phyloP scores from a whole-genome alignment of 2,797 vertebrate genomes.

The Lacerta agilis region DNA sequence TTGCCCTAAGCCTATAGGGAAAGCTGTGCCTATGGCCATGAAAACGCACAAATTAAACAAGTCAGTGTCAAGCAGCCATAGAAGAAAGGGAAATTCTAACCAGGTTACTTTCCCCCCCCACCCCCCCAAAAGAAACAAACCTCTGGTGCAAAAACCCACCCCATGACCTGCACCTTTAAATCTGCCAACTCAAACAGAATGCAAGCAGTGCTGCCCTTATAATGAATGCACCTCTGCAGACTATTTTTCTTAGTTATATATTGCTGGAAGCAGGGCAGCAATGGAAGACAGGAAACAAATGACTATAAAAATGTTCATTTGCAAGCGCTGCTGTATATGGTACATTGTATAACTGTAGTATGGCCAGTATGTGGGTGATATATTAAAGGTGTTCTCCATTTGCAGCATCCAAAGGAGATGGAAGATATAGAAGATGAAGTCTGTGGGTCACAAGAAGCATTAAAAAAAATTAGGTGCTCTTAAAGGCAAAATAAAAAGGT shows the following conservation, averaged over 20 bases:
- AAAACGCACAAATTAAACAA: slow-evolving; percentile 8
- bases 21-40: slow-evolving; percentile 32
- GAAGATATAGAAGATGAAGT: not conserved
- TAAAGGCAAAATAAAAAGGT: slow-evolving; percentile 2
- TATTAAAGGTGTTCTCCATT: not conserved
- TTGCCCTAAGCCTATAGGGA: not conserved
- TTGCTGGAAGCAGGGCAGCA: slow-evolving; percentile 4
- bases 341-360: not conserved
- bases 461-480: accelerated
- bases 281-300: slow-evolving; percentile 5
- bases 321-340: not conserved
- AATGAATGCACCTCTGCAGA: slow-evolving; percentile 32
- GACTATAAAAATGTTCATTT: slow-evolving; percentile 19
- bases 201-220: slow-evolving; percentile 23
- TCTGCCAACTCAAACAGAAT: slow-evolving; percentile 43
- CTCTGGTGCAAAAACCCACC: not conserved
- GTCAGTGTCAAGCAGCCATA: slow-evolving; percentile 22
- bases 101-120: not conserved
- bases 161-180: not conserved
- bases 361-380: slow-evolving; percentile 1
- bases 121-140: not conserved
- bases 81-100: not conserved
- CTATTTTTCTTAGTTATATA: slow-evolving; percentile 41
- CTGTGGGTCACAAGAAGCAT: slow-evolving; percentile 6
- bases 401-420: slow-evolving; percentile 3